Base-by-base conservation (phyloP, 2,888 invertebrate genomes). In the Cryptus armator region DNA sequence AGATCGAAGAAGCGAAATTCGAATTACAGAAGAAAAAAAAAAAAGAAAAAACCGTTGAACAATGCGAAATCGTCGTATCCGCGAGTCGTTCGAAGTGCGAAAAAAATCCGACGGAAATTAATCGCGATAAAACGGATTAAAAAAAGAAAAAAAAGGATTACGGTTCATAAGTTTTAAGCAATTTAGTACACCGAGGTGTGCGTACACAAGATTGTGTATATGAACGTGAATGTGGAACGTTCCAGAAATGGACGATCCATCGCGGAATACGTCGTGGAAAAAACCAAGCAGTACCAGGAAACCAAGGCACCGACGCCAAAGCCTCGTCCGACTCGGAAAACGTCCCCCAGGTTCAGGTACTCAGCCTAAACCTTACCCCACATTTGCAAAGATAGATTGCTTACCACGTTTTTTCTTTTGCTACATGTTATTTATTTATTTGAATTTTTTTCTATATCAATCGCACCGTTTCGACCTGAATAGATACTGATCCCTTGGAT, bases 191-290 rank as follows among this genome's bases (percentile, higher is more conserved):
- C 24, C 70, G 24, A 56, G 70, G 78, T 66, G 82, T 68, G 81
- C 71, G 74, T 71, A 62, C 24, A 48, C 70, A 59, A 83, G 80
- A 67, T 74, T 72, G 81, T 84, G 87, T 89, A 84, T 91, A 83
- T 92, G 91, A 91, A 90, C 91, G 92, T 90, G 88, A 91, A 91
- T 92, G 90, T 93, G 93, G 93, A 90, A 93, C 93, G 93, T 95
- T 95, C 92, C 96, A 97, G 97, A 97, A 96, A 96, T 97, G 97
- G 97, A 96, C 96, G 94, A 95, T 96, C 95, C 96, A 97, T 94
- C 96, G 96, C 93, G 97, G 97, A 95, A 96, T 97, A 94, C 96
- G 96, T 92, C 96, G 97, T 94, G 96, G 96, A 94, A 93, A 93
- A 92, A 93, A 92, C 91, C 93, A 93, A 92, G 91, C 93, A 90